Evolutionary conservation across 2,113 vertebrate species (phyloP), one percentile per base, ranked within the genome.

Genomic region (Grammomys dolichurus): DNA sequence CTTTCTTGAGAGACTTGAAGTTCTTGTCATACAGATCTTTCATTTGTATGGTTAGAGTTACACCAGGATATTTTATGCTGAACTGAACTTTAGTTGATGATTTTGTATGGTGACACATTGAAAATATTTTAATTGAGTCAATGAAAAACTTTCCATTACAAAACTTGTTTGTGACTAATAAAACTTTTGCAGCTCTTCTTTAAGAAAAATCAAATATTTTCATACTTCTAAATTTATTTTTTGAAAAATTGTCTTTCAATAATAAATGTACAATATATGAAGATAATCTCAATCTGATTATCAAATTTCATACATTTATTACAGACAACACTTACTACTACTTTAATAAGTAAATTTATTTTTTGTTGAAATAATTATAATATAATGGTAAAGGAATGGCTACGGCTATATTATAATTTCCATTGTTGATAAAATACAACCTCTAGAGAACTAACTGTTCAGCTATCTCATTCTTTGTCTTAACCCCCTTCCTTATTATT

Each of bases 31-130:
- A 26, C 60, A 63, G 19, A 26, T 63, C 22, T 63, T 63, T 5
- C 7, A 63, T 8, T 63, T 26, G 8, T 19, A 26, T 24, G 24
- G 8, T 26, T 63, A 63, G 60, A 63, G 24, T 63, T 63, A 63
- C 60, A 1, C 7, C 60, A 63, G 26, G 24, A 26, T 26, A 63
- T 63, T 63, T 63, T 63, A 63, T 26, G 9, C 26, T 26, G 8
- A 63, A 82, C 84, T 77, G 19, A 97, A 63, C 92, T 98, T 97
- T 95, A 90, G 87, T 67, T 43, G 36, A 40, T 88, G 60, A 19
- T 96, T 97, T 96, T 67, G 92, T 85, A 91, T 2, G 93, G 33
- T 96, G 17, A 16, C 14, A 73, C 58, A 19, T 89, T 93, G 95
- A 95, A 96, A 87, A 51, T 3, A n/a, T 31, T 87, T 17, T 51